phyloP scores from a whole-genome alignment of 2,113 vertebrate species.

The Microtus montanus region DNA sequence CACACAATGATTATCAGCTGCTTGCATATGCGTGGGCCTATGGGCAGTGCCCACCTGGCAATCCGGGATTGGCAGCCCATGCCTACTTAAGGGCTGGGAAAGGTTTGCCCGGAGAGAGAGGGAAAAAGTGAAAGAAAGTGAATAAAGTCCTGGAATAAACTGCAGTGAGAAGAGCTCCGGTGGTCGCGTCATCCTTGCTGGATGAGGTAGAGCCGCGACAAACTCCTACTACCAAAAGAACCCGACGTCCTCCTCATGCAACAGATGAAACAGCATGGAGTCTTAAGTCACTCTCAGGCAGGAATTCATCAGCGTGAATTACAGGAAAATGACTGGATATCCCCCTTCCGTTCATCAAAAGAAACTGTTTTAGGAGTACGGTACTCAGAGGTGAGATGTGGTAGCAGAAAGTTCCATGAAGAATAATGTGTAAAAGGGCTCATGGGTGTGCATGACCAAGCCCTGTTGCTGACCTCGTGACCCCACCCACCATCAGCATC shows the following conservation, averaged over 20 bases:
- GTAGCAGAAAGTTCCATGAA: not conserved
- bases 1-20: too few species aligned
- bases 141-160: too few species aligned
- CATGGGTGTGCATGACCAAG: not conserved
- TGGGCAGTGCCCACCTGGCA: too few species aligned
- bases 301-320: not conserved
- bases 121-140: too few species aligned
- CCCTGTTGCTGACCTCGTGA: not conserved
- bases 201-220: too few species aligned
- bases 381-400: not conserved
- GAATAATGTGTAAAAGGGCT: not conserved
- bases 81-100: too few species aligned
- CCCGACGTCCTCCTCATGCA: too few species aligned
- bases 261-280: not conserved
- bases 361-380: not conserved
- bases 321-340: not conserved
- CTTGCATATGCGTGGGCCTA: too few species aligned
- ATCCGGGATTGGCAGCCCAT: too few species aligned
- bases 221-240: not conserved
- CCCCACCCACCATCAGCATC: accelerated
- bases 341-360: not conserved
- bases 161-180: too few species aligned
- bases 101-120: too few species aligned
- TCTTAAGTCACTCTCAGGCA: not conserved
- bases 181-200: too few species aligned